Evolutionary conservation across 2,113 vertebrate species (phyloP), one percentile per base, ranked within the genome.

Genomic region (Agapornis roseicollis): DNA sequence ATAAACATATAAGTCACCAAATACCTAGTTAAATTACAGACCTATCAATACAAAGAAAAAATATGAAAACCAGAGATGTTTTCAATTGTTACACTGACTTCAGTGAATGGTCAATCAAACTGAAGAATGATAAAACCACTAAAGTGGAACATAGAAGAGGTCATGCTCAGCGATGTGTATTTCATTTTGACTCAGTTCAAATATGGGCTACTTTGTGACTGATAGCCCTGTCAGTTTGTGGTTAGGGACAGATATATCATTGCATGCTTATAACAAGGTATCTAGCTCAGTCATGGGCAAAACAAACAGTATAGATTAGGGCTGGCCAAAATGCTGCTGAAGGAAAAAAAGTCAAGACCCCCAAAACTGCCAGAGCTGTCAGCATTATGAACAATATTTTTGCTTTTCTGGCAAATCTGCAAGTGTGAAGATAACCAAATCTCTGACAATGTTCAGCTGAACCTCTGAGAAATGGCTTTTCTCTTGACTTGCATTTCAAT

Each of bases 41-140:
- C 11, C 3, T 91, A 55, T 28, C 70, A 46, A 7, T 78, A 53
- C 50, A 61, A 20, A 55, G 73, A 70, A 76, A 71, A 61, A 84
- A 65, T 55, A 70, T 25, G 33, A 19, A 91, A 81, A 78, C 6
- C 11, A 52, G 39, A 85, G 44, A 65, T 93, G 66, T 82, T 97
- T 95, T 94, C 13, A 78, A 95, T 95, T 96, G 77, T 96, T 94
- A 86, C 47, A 88, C 42, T 74, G 58, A 35, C 55, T 85, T 94
- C 56, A 89, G 65, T 81, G 89, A 97, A 92, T 69, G 52, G 72
- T 83, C 61, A 85, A 93, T 96, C 96, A 97, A 97, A 93, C 80
- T 94, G 74, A 83, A 80, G 71, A 92, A 91, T 88, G 78, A 80
- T 88, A 95, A 95, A 96, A 79, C 25, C 66, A 88, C 61, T 52